Conservation (phyloP, 2,113 vertebrate species). For the Cebus imitator region DNA sequence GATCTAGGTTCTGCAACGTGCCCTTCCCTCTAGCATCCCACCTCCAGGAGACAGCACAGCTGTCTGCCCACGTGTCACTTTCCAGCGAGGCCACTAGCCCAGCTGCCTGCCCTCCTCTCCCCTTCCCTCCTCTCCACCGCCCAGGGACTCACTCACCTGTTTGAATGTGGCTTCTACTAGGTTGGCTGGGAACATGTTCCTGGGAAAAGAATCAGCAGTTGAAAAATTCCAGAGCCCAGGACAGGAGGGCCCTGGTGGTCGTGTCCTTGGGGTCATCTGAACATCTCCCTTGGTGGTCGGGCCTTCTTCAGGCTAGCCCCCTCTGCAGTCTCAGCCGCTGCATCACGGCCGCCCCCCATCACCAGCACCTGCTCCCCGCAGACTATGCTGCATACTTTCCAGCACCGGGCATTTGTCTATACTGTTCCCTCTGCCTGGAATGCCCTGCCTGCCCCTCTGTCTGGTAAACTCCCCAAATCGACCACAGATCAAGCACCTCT, state of each 20-base stretch:
- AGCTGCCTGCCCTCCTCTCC: neutral
- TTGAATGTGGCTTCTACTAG: slow-evolving; percentile 98
- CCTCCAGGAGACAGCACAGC: neutral
- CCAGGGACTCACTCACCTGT: slow-evolving; percentile 87
- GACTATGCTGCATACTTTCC: rapidly evolving
- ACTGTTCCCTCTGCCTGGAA: neutral
- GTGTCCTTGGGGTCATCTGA: neutral
- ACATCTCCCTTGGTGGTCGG: neutral
- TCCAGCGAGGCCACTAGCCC: no score
- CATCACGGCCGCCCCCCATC: no score
- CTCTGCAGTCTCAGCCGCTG: neutral
- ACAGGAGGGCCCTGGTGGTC: neutral
- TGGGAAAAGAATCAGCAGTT: slow-evolving; percentile 81
- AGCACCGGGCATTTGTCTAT: neutral
- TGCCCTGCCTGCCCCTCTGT: neutral
- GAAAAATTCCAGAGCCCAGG: neutral
- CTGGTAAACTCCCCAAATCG: neutral
- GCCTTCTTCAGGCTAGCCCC: no score
- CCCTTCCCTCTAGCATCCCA: neutral
- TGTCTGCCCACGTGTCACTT: neutral
- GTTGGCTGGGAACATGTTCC: slow-evolving; percentile 99
- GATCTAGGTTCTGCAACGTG: rapidly evolving
- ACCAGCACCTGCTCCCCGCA: neutral
- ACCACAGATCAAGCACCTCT: neutral
- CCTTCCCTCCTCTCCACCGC: neutral